Percentiles rank a stretch among this genome's conserved stretches.
phyloP scores from a whole-genome alignment of 2,888 invertebrate species.

The Meta bourneti region DNA sequence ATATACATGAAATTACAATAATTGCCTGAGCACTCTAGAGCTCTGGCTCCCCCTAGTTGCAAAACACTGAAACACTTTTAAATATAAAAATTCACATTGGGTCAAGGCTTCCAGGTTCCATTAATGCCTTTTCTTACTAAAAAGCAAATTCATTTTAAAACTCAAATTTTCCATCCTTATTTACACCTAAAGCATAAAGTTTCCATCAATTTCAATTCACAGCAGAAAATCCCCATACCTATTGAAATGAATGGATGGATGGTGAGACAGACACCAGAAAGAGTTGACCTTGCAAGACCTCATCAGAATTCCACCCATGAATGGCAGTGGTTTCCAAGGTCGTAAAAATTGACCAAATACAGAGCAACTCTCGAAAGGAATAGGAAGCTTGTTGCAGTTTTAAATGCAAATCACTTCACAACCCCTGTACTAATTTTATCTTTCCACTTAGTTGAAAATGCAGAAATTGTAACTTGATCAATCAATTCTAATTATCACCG shows the following conservation, averaged over 20 bases:
- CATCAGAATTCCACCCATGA: slow-evolving; percentile 62
- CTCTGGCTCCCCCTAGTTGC: too few species aligned
- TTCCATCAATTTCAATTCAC: background rate
- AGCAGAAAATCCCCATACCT: background rate
- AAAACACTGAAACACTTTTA: too few species aligned
- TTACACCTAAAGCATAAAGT: too few species aligned
- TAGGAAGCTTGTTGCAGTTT: slow-evolving; percentile 34
- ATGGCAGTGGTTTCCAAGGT: slow-evolving; percentile 51
- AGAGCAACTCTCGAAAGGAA: slow-evolving; percentile 19
- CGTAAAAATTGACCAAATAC: slow-evolving; percentile 27
- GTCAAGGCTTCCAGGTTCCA: too few species aligned
- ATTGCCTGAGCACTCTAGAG: too few species aligned
- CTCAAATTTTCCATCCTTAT: too few species aligned
- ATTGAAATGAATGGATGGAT: background rate
- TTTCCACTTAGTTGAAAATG: background rate
- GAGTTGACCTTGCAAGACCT: slow-evolving; percentile 51
- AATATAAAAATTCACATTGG: too few species aligned
- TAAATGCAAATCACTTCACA: slow-evolving; percentile 19
- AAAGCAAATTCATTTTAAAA: too few species aligned
- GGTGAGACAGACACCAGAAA: slow-evolving; percentile 3
- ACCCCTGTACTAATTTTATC: background rate
- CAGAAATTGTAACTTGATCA: background rate
- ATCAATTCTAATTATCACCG: background rate
- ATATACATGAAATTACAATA: too few species aligned
- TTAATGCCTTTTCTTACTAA: too few species aligned